Base-by-base conservation (phyloP, 2,113 vertebrate genomes). In the Caretta caretta region DNA sequence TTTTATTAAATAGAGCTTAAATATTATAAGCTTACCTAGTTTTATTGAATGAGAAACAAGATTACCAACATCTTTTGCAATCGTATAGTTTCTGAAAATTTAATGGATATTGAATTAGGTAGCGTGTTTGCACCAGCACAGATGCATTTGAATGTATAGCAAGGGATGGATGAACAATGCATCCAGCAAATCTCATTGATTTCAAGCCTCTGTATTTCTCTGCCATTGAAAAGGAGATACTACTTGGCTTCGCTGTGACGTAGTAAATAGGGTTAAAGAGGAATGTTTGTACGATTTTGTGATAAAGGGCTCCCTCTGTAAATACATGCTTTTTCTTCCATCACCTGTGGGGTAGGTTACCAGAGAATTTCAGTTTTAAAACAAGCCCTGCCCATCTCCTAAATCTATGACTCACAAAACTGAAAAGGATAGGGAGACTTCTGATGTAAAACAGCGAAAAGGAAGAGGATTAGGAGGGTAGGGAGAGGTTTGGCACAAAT, bases 51-150 rank as follows among this genome's bases (percentile, higher is more conserved):
- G 87, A 83, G 49, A 51, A 82, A 11, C 48, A 42, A 42, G 1
- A 4, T 31, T 72, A 10, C 27, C 11, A 0, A 4, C 0, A 0
- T 19, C 25, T 42, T 5, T 2, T 49, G 46, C 14, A 14, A 1
- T 3, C 35, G 69, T 0, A 1, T 38, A 6, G 0, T 48, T 76
- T 46, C 72, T 27, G 42, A 76, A 46, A 46, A 29, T 31, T 38
- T 25, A 14, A 76, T 42, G 9, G 62, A 35, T 65, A 65, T 65
- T 65, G 62, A 65, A 65, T 13, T 35, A 65, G 29, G 5, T 42
- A 75, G 17, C 22, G 4, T 46, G 75, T 76, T 76, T 46, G 24
- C 42, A 14, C 42, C 11, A 46, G 75, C 24, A 38, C 22, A 76
- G 24, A 25, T 76, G 48, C 12, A 76, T 76, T 76, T 42, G 42